Evolutionary conservation across 2,888 invertebrate species (phyloP), one percentile per base, ranked within the genome.

Genomic region (Conistra vaccinii): DNA sequence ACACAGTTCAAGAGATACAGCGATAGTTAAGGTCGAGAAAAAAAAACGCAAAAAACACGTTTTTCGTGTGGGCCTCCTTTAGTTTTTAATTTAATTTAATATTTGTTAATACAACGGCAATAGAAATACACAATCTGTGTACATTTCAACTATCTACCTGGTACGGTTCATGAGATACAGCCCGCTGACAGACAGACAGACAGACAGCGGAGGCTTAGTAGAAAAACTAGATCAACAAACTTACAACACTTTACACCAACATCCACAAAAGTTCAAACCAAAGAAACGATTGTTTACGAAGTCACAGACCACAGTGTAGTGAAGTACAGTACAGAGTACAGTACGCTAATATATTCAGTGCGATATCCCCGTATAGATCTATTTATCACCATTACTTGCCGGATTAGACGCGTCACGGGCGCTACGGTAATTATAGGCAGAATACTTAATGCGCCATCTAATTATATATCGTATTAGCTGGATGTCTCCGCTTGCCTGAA

Each of bases 331-430:
- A 67, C 78, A 7, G 20, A 9, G 10, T n/a, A 26, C n/a, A 76
- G 73, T 70, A 87, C 88, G 87, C 86, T 92, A 92, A 93, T 93
- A 91, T 92, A 94, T 93, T 92, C 92, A 89, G 91, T 87, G 89
- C 89, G 89, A 92, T 94, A 94, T 87, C 77, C 80, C 88, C 87
- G 87, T 90, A 89, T 90, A 89, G 91, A 93, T 94, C 94, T 95
- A 95, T 95, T 95, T 95, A 95, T 95, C 95, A 94, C 93, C 93
- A 95, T 95, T 95, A 95, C 92, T 90, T 86, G 91, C 89, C 87
- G 93, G 93, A 94, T 95, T 94, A 95, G 91, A 88, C 91, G 91
- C 94, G 95, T 94, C 95, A 93, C 92, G 89, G 92, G 92, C 90
- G 89, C 90, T 90, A 88, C 91, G 90, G 91, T 95, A 94, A 95